These are phyloP conservation scores for Cydia strobilella DNA, from an alignment of 1,140 invertebrate genomes.

Conservation along the genomic window DNA sequence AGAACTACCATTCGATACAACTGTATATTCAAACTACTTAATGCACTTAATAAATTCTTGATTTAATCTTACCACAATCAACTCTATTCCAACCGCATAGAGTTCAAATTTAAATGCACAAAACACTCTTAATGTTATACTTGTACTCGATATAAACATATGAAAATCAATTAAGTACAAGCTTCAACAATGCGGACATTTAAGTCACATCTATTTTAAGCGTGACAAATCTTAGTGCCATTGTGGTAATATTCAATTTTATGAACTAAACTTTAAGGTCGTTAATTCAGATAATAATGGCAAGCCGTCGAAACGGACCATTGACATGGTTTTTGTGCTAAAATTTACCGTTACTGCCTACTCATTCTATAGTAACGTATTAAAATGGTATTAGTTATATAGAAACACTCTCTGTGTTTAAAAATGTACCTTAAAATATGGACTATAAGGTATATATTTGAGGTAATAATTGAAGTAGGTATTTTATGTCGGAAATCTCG, in stretches of 20 bases:
- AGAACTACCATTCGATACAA: conserved; percentile 1
- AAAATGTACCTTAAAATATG: background rate
- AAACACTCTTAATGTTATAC: background rate
- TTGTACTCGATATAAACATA: background rate
- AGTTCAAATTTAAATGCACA: background rate
- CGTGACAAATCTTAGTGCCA: background rate
- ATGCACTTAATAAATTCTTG: background rate
- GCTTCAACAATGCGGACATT: background rate
- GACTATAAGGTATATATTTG: background rate
- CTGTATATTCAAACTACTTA: background rate
- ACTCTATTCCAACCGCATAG: background rate
- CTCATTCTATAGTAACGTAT: conserved; percentile 14
- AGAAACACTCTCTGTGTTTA: background rate
- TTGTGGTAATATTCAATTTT: background rate
- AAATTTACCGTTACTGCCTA: conserved; percentile 4
- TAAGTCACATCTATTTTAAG: conserved; percentile 3
- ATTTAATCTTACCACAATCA: background rate
- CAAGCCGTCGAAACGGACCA: background rate
- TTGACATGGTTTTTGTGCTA: conserved; percentile 20
- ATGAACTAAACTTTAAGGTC: background rate
- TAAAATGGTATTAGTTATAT: conserved; percentile 12
- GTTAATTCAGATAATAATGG: background rate
- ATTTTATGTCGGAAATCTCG: background rate
- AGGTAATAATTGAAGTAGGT: too few relatives aligned
- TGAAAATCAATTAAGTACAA: conserved; percentile 10